Evolutionary conservation across 2,888 invertebrate species (phyloP), one percentile per base, ranked within the genome.

Genomic region (Nudaria mundana): DNA sequence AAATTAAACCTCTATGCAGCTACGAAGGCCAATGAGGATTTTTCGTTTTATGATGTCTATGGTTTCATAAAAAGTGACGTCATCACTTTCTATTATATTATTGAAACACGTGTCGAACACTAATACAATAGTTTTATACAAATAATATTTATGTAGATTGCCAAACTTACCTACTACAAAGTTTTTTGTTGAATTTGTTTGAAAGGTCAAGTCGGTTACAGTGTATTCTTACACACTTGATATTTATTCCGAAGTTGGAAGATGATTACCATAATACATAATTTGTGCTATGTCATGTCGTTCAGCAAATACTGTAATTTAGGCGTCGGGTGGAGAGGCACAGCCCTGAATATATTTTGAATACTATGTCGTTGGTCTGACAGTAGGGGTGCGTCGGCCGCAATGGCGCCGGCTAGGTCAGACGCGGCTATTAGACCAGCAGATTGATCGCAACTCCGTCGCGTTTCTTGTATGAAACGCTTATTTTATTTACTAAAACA

Each of bases 381-480:
- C 58, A 48, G 45, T 48, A 52, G 64, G 76, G 71, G 75, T 68
- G 70, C 73, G 81, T 65, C 74, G 73, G 70, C 72, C 74, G 72
- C 62, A 39, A 52, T 66, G 85, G 85, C 85, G 85, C 85, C 85
- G 69, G 69, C 71, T 77, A 71, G 82, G 75, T 79, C 83, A 78
- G 81, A 77, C 83, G 66, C 56, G 64, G 72, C 77, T 75, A 79
- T 83, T 81, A 78, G 66, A 72, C 63, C 71, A 72, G 71, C 74
- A 78, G 83, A 84, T 83, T 85, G 84, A 84, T 84, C 81, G 81
- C 58, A 69, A 58, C 76, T 72, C 70, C 63, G 75, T 75, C 75
- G 72, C 71, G 63, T 63, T 71, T 71, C 74, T 65, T 63, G 66
- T 71, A 74, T 43, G 56, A 52, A 56, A 53, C 57, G 61, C 63